Evolutionary conservation across 2,113 vertebrate species (phyloP), one percentile per base, ranked within the genome.

Genomic region (Jaculus jaculus): DNA sequence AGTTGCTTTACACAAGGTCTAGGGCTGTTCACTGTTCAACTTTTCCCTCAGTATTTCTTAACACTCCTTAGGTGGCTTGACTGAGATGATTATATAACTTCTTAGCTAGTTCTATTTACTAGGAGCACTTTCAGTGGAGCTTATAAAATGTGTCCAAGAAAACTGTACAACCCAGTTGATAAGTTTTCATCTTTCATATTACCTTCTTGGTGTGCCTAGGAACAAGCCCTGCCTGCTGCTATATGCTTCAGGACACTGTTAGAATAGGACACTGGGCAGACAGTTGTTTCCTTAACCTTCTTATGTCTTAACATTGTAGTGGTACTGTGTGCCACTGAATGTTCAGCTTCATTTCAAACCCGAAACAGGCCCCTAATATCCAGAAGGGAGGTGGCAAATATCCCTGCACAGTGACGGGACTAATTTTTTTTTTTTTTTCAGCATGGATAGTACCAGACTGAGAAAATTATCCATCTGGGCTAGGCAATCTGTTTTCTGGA

Each of bases 381-480:
- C 58, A 92, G 32, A 66, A 24, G 7, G 5, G 18, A 81, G 60
- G 77, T 74, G 63, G 58, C 4, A 89, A 69, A 84, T 87, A 1
- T 86, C 92, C 47, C 65, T 47, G 42, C 72, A 73, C 20, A 78
- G 21, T 87, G 34, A 79, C 71, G 87, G n/a, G 47, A 92, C 73
- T 84, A 58, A 93, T 86, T 96, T 93, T 90, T 90, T 79, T 93
- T 86, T 96, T 93, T 90, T 90, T 79, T 54, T 93, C 79, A 88
- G n/a, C 13, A 71, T 92, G 37, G 61, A 85, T 96, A 28, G 75
- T 85, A 92, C 61, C 51, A 95, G 78, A 71, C 63, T 85, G 72
- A 93, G 89, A 91, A 95, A 95, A 94, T 94, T 90, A 95, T 72
- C 90, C 92, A 96, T 96, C 90, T 95, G 90, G 78, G 85, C 83